These are phyloP conservation scores for Parthenolecanium corni DNA, from an alignment of 2,888 invertebrate species.

Conservation along the genomic window DNA sequence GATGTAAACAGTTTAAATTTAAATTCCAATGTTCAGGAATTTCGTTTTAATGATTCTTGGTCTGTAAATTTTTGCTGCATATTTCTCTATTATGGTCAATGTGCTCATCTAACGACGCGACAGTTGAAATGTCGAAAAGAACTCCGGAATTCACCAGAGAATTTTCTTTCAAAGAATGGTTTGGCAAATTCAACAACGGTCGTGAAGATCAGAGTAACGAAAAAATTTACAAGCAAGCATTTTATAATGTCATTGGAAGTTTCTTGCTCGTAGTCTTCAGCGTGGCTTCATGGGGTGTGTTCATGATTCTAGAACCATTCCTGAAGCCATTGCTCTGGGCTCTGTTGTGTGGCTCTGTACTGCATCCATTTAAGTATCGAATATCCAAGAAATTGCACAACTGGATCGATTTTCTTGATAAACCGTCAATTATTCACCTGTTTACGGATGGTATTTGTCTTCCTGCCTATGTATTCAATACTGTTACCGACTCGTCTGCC, in stretches of 20 bases:
- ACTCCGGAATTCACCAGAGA: constrained; percentile 4
- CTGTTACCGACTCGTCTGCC: constrained; percentile 31
- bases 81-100: no score
- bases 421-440: constrained; percentile 33
- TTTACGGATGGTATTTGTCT: constrained; percentile 36
- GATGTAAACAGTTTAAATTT: no score
- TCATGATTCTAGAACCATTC: constrained; percentile 79
- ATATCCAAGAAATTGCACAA: constrained; percentile 61
- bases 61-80: no score
- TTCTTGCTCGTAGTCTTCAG: constrained; percentile 5
- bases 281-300: constrained; percentile 46
- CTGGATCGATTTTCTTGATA: constrained; percentile 51
- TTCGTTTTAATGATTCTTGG: no score
- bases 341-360: constrained; percentile 83
- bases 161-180: constrained; percentile 23
- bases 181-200: constrained; percentile 4
- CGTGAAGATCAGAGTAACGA: constrained; percentile 56
- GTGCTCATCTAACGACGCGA: no score
- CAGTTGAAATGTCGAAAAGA: constrained; percentile 22
- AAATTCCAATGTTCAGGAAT: no score
- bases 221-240: constrained; percentile 81
- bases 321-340: constrained; percentile 93
- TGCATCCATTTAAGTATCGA: constrained; percentile 86
- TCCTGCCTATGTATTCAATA: constrained; percentile 30
- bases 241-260: constrained; percentile 65